These are phyloP conservation scores for Tenthredo distinguenda DNA, from an alignment of 2,888 invertebrate species.

Conservation along the genomic window DNA sequence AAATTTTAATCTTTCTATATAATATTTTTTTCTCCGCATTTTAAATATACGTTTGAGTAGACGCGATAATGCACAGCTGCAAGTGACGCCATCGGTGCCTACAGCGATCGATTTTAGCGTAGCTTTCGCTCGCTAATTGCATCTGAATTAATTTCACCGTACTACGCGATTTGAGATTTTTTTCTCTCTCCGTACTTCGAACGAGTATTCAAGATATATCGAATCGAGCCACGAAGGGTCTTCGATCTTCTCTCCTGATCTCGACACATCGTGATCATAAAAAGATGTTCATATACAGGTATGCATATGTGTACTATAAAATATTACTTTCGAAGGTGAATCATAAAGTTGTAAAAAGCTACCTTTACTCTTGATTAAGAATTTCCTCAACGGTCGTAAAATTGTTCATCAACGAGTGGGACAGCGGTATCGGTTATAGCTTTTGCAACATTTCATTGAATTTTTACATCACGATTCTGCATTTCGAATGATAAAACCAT, in stretches of 20 bases:
- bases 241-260: neutral
- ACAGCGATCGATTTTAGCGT: neutral
- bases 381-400: neutral
- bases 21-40: neutral
- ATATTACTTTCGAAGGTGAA: neutral
- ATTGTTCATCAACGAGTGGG: neutral
- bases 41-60: neutral
- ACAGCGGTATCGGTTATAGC: neutral
- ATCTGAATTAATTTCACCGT: conserved; percentile 11
- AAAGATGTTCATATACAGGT: neutral
- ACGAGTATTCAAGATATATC: neutral
- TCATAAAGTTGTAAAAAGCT: neutral
- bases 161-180: neutral
- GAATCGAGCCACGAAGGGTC: neutral
- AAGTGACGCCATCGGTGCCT: conserved; percentile 19
- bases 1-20: neutral
- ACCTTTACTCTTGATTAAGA: neutral
- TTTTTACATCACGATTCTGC: neutral
- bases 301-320: neutral
- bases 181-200: neutral
- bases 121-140: conserved; percentile 38
- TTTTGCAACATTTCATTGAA: neutral
- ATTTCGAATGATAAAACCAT: conserved; percentile 10
- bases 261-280: neutral
- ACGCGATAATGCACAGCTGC: conserved; percentile 13